Evolutionary conservation across 2,888 invertebrate species (phyloP).

Genomic region (Ichneumoninae sp.): DNA sequence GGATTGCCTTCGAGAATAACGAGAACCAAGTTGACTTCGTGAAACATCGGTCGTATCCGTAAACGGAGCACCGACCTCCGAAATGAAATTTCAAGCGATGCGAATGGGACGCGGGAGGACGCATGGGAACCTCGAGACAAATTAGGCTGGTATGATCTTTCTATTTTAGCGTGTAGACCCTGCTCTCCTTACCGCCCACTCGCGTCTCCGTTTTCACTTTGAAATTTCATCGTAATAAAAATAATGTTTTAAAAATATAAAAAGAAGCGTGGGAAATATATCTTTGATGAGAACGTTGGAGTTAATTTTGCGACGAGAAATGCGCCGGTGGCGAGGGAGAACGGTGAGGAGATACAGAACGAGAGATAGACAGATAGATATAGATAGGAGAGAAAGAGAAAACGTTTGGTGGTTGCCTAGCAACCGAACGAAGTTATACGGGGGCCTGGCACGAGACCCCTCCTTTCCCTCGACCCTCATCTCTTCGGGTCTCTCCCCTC

Average conservation of each 20-base stretch:
- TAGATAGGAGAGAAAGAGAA: constrained; percentile 64
- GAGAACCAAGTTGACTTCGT: constrained; percentile 58
- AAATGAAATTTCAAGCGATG: constrained; percentile 55
- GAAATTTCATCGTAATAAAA: neutral
- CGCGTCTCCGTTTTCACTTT: neutral
- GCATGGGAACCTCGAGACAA: constrained; percentile 28
- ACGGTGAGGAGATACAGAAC: neutral
- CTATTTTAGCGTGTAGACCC: constrained; percentile 35
- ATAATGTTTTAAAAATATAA: neutral
- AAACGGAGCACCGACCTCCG: constrained; percentile 63
- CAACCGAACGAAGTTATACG: constrained; percentile 72
- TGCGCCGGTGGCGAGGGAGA: neutral
- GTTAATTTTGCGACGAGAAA: constrained; percentile 18
- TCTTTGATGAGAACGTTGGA: neutral
- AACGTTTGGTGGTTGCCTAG: constrained; percentile 76
- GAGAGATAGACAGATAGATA: constrained; percentile 30
- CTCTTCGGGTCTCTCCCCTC: constrained; percentile 66
- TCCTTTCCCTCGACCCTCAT: constrained; percentile 52
- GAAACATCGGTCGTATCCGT: constrained; percentile 64
- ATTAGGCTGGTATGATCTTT: constrained; percentile 28
- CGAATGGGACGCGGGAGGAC: neutral
- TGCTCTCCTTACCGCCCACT: neutral
- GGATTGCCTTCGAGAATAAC: constrained; percentile 52
- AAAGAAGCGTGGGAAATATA: constrained; percentile 14
- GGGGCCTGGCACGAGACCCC: constrained; percentile 28